phyloP scores from a whole-genome alignment of 2,888 invertebrate genomes.

The Agrotis ipsilon region DNA sequence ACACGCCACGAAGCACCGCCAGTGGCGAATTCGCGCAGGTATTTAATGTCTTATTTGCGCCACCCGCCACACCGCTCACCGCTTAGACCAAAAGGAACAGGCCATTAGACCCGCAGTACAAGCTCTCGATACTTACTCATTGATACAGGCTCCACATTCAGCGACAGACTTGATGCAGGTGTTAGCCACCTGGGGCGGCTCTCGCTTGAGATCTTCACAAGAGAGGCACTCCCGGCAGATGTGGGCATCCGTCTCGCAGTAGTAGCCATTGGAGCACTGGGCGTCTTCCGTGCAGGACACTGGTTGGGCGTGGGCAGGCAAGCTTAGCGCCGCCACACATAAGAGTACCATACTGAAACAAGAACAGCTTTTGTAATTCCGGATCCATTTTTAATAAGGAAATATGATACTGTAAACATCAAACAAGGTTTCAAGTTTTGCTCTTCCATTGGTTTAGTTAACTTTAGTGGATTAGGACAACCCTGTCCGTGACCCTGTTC shows the following conservation, averaged over 20 bases:
- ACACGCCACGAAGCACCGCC: too few species aligned
- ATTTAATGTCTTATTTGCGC: too few species aligned
- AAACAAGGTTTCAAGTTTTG: background rate
- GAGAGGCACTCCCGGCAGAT: constrained; percentile 76
- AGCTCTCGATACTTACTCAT: constrained; percentile 68
- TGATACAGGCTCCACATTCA: constrained; percentile 78
- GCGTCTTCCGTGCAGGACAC: constrained; percentile 68
- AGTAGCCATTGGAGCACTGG: constrained; percentile 74
- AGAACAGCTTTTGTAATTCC: background rate
- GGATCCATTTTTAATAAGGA: background rate
- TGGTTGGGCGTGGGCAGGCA: constrained; percentile 55
- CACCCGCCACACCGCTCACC: too few species aligned
- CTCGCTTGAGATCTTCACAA: constrained; percentile 76
- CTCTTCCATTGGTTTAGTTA: background rate
- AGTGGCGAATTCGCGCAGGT: too few species aligned
- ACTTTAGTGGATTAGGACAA: background rate
- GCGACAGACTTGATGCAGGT: constrained; percentile 76
- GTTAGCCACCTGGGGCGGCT: constrained; percentile 60
- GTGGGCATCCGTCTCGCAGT: constrained; percentile 70
- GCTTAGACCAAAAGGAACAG: too few species aligned
- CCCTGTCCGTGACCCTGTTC: constrained; percentile 7
- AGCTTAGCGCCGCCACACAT: constrained; percentile 40
- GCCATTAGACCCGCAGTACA: background rate
- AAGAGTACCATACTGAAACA: constrained; percentile 58
- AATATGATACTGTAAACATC: background rate